Evolutionary conservation across 2,797 vertebrate species (phyloP).

Genomic region (Myotis pilosus): DNA sequence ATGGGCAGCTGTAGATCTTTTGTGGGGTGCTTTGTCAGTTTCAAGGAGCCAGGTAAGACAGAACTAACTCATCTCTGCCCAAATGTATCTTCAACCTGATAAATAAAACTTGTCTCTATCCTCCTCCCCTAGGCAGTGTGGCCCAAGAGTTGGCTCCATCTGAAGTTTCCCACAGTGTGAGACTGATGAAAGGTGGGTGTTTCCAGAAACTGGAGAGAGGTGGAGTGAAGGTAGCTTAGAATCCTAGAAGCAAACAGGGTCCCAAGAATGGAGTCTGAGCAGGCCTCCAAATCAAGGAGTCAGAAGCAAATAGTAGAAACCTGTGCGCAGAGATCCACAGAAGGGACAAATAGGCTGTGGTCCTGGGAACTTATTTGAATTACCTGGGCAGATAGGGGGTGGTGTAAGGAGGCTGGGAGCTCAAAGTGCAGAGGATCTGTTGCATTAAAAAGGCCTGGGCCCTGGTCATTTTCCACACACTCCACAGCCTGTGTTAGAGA

Average conservation of each 20-base stretch:
- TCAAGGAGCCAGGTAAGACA: neutral
- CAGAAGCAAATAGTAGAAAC: neutral
- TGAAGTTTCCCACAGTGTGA: neutral
- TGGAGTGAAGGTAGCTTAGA: neutral
- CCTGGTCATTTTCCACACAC: neutral
- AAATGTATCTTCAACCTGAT: neutral
- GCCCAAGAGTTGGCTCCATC: neutral
- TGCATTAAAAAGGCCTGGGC: neutral
- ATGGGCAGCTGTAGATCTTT: neutral
- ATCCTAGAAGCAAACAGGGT: neutral
- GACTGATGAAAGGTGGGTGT: neutral
- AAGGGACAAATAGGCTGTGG: neutral
- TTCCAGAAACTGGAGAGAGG: neutral
- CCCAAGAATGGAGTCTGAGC: neutral
- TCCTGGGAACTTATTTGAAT: neutral
- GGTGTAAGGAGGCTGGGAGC: neutral
- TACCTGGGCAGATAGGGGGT: neutral
- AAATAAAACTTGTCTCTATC: neutral
- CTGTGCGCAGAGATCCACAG: neutral
- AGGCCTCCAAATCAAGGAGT: neutral
- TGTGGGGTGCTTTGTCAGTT: neutral
- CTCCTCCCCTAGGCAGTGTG: neutral
- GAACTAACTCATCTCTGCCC: neutral
- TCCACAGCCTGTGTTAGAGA: neutral
- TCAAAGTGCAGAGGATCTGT: neutral